Evolutionary conservation across 2,113 vertebrate genomes (phyloP), one percentile per base, ranked within the genome.

Genomic region (Corvus cornix): DNA sequence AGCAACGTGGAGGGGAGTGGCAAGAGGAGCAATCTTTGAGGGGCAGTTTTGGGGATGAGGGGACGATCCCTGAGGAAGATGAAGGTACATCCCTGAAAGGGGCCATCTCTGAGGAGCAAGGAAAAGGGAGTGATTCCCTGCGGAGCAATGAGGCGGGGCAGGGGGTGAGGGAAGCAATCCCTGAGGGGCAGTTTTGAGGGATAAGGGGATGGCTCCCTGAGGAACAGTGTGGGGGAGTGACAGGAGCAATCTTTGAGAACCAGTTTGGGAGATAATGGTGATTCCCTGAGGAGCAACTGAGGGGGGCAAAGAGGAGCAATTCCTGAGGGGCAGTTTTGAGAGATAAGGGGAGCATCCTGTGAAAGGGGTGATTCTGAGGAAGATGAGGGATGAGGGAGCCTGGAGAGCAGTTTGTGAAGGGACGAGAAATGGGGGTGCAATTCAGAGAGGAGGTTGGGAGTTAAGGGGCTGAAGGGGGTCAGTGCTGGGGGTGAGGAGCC

Each of bases 1-100:
- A 85, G 31, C 24, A 30, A 5, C 1, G 2, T 58, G 21, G 72
- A 59, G 21, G 20, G 27, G 11, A 11, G 20, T 0, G 0, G 44
- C 62, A 59, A 58, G 16, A 76, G 62, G 62, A 67, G 44, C 33
- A 35, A 12, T 30, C 24, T 69, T 44, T 53, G 62, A 53, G 64
- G 55, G 55, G 12, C 55, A 26, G 30, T 41, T 53, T 27, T 37
- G 52, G 28, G n/a, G 24, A 59, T 52, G 52, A 66, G 24, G 41
- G 44, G 17, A 5, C 0, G 2, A 26, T 64, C 35, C 19, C 35
- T 46, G 28, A 41, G 44, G 37, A 62, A 12, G 22, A 28, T 69
- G 53, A 60, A 17, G 41, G 44, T 21, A 51, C 35, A 59, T 43
- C 62, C 26, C 16, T 31, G 44, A 76, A 56, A 77, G 35, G 27